Evolutionary conservation across 2,888 invertebrate genomes (phyloP).

Genomic region (Brachyptera putata): DNA sequence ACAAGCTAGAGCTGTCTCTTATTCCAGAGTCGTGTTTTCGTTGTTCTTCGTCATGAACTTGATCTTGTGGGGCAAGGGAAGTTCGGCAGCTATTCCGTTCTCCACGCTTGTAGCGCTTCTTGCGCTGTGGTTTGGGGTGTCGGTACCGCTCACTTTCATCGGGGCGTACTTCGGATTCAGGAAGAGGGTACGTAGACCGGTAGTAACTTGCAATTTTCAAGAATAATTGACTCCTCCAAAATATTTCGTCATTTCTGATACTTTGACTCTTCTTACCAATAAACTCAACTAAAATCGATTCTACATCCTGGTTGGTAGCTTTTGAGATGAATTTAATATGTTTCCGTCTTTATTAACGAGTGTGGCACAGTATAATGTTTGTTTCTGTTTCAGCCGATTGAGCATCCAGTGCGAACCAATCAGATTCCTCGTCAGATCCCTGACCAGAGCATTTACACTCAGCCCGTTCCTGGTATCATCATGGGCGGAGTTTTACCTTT

Average conservation of each 20-base stretch:
- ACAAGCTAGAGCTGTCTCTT: too few species aligned
- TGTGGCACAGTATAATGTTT: too few species aligned
- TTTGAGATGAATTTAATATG: too few species aligned
- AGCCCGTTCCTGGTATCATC: constrained; percentile 88
- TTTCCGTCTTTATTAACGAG: too few species aligned
- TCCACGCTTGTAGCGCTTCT: constrained; percentile 90
- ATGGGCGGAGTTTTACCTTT: constrained; percentile 99
- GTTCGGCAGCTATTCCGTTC: constrained; percentile 96
- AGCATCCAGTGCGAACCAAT: constrained; percentile 97
- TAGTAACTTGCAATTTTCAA: too few species aligned
- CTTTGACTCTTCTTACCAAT: too few species aligned
- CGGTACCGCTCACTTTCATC: constrained; percentile 94
- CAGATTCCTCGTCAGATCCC: constrained; percentile 99
- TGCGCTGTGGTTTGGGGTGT: constrained; percentile 97
- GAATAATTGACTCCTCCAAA: too few species aligned
- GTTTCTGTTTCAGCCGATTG: constrained; percentile 74
- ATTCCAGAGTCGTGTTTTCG: constrained; percentile 84
- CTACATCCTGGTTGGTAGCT: too few species aligned
- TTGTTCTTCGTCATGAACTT: constrained; percentile 96
- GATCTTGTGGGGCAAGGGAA: constrained; percentile 92
- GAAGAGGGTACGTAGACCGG: constrained; percentile 77
- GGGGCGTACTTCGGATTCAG: constrained; percentile 99
- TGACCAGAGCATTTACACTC: constrained; percentile 97
- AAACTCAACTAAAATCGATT: too few species aligned
- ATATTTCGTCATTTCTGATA: too few species aligned